Evolutionary conservation across 2,888 invertebrate species (phyloP).

Genomic region (Sericinus montela): DNA sequence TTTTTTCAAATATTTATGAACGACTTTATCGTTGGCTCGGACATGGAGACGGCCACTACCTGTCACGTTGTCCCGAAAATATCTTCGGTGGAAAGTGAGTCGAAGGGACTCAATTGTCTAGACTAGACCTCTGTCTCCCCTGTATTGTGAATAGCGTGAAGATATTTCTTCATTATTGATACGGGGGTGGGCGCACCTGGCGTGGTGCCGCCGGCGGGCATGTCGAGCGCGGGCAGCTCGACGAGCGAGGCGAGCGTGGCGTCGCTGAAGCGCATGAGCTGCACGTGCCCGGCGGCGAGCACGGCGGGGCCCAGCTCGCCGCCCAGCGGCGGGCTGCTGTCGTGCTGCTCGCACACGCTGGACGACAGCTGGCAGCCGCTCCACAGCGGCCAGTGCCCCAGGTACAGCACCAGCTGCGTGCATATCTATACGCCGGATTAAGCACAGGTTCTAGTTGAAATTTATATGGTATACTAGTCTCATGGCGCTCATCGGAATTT

Average conservation of each 20-base stretch:
- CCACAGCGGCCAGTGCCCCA: slow-evolving; percentile 97
- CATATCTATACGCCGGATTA: slow-evolving; percentile 84
- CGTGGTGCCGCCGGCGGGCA: slow-evolving; percentile 75
- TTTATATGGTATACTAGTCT: too few relatives aligned
- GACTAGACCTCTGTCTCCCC: too few relatives aligned
- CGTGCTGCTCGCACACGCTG: slow-evolving; percentile 95
- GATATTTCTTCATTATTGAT: too few relatives aligned
- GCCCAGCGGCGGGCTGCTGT: slow-evolving; percentile 83
- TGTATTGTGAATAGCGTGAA: too few relatives aligned
- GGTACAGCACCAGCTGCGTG: slow-evolving; percentile 93
- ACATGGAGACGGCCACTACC: too few relatives aligned
- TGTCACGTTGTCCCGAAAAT: too few relatives aligned
- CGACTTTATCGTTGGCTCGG: too few relatives aligned
- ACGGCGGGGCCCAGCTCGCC: slow-evolving; percentile 89
- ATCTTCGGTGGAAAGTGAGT: too few relatives aligned
- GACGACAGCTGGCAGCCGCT: slow-evolving; percentile 94
- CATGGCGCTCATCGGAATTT: too few relatives aligned
- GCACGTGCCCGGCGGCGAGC: slow-evolving; percentile 89
- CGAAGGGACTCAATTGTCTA: too few relatives aligned
- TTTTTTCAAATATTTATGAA: too few relatives aligned
- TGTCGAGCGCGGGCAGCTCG: slow-evolving; percentile 91
- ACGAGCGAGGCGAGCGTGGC: slow-evolving; percentile 92
- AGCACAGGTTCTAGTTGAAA: too few relatives aligned
- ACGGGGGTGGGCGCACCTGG: slow-evolving; percentile 30
- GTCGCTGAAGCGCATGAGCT: slow-evolving; percentile 91